phyloP scores from a whole-genome alignment of 2,888 invertebrate species.

The Venusia cambrica region DNA sequence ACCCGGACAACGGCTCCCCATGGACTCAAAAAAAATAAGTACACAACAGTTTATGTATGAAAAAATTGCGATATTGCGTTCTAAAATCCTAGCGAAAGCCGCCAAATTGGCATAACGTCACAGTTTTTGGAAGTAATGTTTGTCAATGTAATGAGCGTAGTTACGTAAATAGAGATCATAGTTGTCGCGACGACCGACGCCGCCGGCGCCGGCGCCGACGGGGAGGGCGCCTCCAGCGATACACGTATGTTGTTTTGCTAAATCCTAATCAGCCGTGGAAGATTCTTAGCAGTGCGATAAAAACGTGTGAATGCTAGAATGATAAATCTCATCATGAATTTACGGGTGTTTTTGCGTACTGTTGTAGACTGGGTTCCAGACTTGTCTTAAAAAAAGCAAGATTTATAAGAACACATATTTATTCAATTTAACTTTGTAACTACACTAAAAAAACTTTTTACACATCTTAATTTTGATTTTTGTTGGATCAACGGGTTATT shows the following conservation, averaged over 20 bases:
- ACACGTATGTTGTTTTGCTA: conserved; percentile 43
- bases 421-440: too few species aligned
- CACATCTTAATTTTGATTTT: too few species aligned
- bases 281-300: conserved; percentile 12
- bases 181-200: conserved; percentile 59
- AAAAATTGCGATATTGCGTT: too few species aligned
- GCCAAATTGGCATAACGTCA: too few species aligned
- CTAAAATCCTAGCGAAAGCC: too few species aligned
- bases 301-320: conserved; percentile 15
- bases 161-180: conserved; percentile 71
- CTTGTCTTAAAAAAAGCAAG: too few species aligned
- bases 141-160: conserved; percentile 61
- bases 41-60: too few species aligned
- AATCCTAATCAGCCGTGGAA: conserved; percentile 28
- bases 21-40: too few species aligned
- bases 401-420: too few species aligned
- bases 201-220: conserved; percentile 33
- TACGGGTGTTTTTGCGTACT: conserved; percentile 3
- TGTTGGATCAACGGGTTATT: too few species aligned
- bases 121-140: conserved; percentile 49
- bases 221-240: conserved; percentile 46
- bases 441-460: too few species aligned
- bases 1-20: too few species aligned
- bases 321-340: conserved; percentile 6
- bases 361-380: conserved; percentile 1